Evolutionary conservation across 1,140 invertebrate genomes (phyloP).

Genomic region (Muscidifurax raptorellus): DNA sequence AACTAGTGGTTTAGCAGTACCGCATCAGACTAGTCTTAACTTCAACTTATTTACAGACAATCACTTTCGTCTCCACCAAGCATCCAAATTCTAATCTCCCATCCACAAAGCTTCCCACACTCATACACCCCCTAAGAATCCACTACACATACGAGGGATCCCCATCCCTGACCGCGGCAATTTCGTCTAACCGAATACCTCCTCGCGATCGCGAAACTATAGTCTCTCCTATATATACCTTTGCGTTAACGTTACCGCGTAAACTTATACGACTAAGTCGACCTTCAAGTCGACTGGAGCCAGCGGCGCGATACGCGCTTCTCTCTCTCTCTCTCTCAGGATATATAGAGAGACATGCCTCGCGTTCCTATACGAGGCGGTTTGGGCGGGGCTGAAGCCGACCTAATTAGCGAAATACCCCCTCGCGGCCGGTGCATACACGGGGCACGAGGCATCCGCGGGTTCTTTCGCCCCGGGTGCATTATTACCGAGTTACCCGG

Average conservation of each 20-base stretch:
- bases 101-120: not conserved
- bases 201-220: conserved; percentile 42
- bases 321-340: not conserved
- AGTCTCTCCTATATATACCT: conserved; percentile 20
- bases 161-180: not conserved
- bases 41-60: not conserved
- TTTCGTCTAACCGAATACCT: conserved; percentile 32
- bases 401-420: conserved; percentile 74
- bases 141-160: not conserved
- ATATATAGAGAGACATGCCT: conserved; percentile 59
- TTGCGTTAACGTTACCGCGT: not conserved
- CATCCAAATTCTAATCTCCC: not conserved
- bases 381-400: conserved; percentile 51
- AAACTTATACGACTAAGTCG: not conserved
- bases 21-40: no score
- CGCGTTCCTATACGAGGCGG: conserved; percentile 66
- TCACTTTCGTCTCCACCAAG: no score
- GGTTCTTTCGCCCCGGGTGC: not conserved
- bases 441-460: not conserved
- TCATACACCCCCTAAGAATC: not conserved
- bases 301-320: not conserved
- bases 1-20: no score
- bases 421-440: not conserved
- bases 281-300: not conserved
- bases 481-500: not conserved